Evolutionary conservation across 2,888 invertebrate genomes (phyloP).

Genomic region (Pandemis cinnamomeana): DNA sequence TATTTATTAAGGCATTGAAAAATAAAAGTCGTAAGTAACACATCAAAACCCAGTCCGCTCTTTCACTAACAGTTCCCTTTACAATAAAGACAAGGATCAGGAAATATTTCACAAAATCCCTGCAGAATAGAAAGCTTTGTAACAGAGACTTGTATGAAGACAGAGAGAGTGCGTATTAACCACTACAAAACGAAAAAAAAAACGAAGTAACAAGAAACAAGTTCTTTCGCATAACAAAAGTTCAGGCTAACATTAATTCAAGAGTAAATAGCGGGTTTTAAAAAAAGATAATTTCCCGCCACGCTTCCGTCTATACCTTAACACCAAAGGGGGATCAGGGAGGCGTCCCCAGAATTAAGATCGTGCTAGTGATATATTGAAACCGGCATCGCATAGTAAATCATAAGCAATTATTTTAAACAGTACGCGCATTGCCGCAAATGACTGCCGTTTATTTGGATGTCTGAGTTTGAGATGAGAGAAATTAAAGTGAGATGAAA

Average conservation of each 20-base stretch:
- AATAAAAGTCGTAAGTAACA: background rate
- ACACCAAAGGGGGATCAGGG: slow-evolving; percentile 48
- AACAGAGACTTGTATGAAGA: no score
- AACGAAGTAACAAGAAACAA: background rate
- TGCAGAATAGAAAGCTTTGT: no score
- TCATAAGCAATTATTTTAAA: slow-evolving; percentile 72
- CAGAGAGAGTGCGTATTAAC: no score
- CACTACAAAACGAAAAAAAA: no score
- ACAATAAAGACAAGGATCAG: no score
- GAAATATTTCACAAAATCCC: no score
- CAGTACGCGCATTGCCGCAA: slow-evolving; percentile 57
- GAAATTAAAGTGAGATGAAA: background rate
- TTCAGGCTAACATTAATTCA: no score
- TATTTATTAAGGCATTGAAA: background rate
- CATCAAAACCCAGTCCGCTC: no score
- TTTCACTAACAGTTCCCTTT: no score
- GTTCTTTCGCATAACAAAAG: no score
- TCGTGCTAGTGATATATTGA: slow-evolving; percentile 69
- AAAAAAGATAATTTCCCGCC: background rate
- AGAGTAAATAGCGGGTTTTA: no score
- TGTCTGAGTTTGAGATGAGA: slow-evolving; percentile 12
- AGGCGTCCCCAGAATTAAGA: slow-evolving; percentile 69
- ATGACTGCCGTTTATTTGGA: slow-evolving; percentile 53
- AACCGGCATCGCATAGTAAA: slow-evolving; percentile 65
- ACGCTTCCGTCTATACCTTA: slow-evolving; percentile 46